Percentiles rank a stretch among this genome's conserved stretches.
These are phyloP conservation scores for Bombus pascuorum DNA, from an alignment of 1,140 invertebrate species.

Conservation along the genomic window DNA sequence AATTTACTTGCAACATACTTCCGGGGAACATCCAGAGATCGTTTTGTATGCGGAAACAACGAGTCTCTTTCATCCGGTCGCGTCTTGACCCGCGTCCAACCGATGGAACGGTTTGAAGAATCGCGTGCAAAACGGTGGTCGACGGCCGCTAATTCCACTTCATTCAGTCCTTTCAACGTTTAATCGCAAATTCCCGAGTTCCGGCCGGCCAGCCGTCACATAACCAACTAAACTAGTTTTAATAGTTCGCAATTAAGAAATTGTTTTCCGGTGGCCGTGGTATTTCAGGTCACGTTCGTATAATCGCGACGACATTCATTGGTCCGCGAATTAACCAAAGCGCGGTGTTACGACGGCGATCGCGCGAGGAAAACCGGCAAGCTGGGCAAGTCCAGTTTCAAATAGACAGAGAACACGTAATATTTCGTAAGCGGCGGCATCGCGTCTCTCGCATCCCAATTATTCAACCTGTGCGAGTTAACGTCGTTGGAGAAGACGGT, in stretches of 20 bases:
- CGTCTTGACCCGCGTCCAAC: not conserved
- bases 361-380: not conserved
- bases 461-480: not conserved
- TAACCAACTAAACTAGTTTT: not conserved
- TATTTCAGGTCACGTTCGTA: not conserved
- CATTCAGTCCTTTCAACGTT: not conserved
- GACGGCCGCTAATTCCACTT: not conserved
- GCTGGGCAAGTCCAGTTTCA: no score
- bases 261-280: not conserved
- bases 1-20: not conserved
- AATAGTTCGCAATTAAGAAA: constrained; percentile 21
- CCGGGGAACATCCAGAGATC: not conserved
- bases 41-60: not conserved
- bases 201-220: not conserved
- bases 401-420: not conserved
- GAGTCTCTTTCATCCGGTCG: not conserved
- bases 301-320: not conserved
- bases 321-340: not conserved
- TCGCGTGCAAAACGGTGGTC: not conserved
- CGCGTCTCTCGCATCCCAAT: not conserved
- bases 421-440: not conserved
- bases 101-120: no score
- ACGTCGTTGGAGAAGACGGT: not conserved
- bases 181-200: constrained; percentile 9
- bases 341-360: no score